phyloP scores from a whole-genome alignment of 2,797 vertebrate genomes.

The Tangara arthus region DNA sequence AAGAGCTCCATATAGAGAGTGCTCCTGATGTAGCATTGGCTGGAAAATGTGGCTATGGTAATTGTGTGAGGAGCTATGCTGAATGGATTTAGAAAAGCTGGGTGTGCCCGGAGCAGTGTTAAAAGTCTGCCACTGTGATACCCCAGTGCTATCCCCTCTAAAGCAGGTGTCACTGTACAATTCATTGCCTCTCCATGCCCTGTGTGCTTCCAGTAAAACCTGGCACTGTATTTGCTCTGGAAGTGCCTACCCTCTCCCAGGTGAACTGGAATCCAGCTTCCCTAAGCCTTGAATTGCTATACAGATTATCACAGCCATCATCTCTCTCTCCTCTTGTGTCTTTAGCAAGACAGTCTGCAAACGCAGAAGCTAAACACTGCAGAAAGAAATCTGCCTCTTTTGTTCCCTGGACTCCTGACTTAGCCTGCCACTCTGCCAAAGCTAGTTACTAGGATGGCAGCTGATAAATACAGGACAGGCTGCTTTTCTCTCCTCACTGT shows the following conservation, averaged over 20 bases:
- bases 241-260: neutral
- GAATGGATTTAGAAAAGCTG: neutral
- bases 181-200: neutral
- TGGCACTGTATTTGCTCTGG: neutral
- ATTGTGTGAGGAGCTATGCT: neutral
- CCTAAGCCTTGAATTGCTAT: neutral
- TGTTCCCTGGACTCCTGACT: constrained; percentile 5
- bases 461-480: constrained; percentile 11
- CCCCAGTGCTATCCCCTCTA: neutral
- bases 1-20: constrained; percentile 24
- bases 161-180: neutral
- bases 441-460: neutral
- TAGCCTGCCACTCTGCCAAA: neutral
- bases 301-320: neutral
- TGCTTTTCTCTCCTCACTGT: neutral
- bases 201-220: neutral
- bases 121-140: neutral
- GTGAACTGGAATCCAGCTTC: neutral
- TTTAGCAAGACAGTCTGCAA: neutral
- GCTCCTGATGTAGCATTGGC: constrained; percentile 3
- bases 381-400: neutral
- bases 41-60: neutral
- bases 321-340: neutral
- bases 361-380: neutral
- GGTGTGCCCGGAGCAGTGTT: neutral